These are phyloP conservation scores for Bemisia tabaci DNA, from an alignment of 1,140 invertebrate species.

Conservation along the genomic window DNA sequence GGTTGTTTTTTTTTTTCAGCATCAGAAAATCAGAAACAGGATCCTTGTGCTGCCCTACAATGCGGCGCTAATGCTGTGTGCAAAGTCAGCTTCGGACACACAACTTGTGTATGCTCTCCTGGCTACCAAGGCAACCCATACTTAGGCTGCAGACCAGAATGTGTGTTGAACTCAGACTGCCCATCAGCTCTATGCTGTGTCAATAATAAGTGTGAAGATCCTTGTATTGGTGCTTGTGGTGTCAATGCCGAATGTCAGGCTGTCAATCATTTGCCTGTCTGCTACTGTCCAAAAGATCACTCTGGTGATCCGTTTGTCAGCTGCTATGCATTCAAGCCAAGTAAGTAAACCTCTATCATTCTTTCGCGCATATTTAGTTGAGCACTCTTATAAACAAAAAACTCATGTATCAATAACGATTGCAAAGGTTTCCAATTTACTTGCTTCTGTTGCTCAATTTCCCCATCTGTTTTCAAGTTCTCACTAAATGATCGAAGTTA, in stretches of 20 bases:
- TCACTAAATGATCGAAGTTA: no score
- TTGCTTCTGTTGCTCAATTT: no score
- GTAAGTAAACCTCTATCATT: no score
- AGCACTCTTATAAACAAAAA: no score
- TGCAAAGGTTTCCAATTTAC: no score
- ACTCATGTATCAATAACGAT: no score
- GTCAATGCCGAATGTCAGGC: conserved; percentile 56
- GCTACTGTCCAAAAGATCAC: conserved; percentile 53
- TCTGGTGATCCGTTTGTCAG: conserved; percentile 64
- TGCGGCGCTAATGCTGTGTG: conserved; percentile 66
- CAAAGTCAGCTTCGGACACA: conserved; percentile 38
- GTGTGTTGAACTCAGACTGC: conserved; percentile 65
- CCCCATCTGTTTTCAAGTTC: no score
- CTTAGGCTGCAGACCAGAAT: conserved; percentile 57
- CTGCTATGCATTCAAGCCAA: conserved; percentile 41
- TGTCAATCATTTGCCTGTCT: conserved; percentile 62
- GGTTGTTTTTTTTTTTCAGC: not conserved
- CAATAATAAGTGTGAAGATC: conserved; percentile 66
- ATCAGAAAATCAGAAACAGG: conserved; percentile 25
- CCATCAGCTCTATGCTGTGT: conserved; percentile 48
- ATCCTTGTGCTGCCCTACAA: conserved; percentile 50
- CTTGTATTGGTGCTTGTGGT: conserved; percentile 62
- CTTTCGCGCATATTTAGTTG: no score
- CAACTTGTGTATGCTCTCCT: conserved; percentile 48
- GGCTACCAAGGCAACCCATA: conserved; percentile 48